Percentiles rank a stretch among this genome's conserved stretches.
Conservation (phyloP, 2,888 invertebrate genomes). For the Leucoma salicis region DNA sequence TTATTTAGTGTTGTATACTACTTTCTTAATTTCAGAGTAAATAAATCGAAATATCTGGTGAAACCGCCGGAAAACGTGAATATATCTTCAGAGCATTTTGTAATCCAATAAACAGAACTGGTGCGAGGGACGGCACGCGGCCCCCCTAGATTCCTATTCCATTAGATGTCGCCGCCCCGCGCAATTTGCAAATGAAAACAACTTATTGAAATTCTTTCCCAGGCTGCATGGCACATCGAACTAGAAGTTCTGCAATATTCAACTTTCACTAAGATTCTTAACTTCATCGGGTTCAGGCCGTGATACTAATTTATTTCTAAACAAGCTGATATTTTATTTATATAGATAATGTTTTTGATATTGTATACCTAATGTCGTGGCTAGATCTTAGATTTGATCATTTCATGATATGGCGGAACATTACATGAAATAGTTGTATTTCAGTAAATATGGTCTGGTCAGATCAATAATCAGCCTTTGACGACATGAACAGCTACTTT, state of each 20-base stretch:
- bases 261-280: conserved; percentile 1
- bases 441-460: no score
- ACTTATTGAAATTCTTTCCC: conserved; percentile 81
- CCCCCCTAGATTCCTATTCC: conserved; percentile 70
- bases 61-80: conserved; percentile 29
- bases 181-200: conserved; percentile 82
- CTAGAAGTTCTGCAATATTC: conserved; percentile 30
- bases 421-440: no score
- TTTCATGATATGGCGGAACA: no score
- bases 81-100: conserved; percentile 47
- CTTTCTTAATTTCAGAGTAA: conserved; percentile 17
- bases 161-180: conserved; percentile 75
- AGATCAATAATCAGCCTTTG: no score
- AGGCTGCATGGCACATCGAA: conserved; percentile 50
- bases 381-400: no score
- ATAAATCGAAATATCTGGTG: conserved; percentile 21
- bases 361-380: no score
- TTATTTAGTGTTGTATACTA: conserved; percentile 14
- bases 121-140: conserved; percentile 51
- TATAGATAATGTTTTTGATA: no score
- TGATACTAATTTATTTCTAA: no score
- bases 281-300: no score
- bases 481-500: no score
- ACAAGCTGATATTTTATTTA: no score
- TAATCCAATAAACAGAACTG: conserved; percentile 64